phyloP scores from a whole-genome alignment of 2,888 invertebrate species.

The Eupithecia vulgata region DNA sequence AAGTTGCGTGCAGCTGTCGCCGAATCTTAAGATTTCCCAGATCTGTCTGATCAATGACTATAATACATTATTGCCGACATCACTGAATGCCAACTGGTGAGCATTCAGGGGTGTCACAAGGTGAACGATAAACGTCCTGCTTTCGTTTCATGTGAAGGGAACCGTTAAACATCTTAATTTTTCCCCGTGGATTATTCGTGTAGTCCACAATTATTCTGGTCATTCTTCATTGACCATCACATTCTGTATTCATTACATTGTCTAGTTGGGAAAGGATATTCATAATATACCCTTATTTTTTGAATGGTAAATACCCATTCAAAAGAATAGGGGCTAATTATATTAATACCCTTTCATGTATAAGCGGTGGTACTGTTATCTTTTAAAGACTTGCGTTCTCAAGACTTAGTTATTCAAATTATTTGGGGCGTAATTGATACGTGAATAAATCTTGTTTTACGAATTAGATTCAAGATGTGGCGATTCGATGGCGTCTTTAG shows the following conservation, averaged over 20 bases:
- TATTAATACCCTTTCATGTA: background rate
- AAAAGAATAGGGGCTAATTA: too few relatives aligned
- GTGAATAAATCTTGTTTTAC: background rate
- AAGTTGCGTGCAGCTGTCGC: too few relatives aligned
- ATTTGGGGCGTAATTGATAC: background rate
- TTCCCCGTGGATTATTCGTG: background rate
- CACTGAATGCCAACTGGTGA: background rate
- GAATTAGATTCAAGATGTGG: background rate
- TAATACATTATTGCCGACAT: constrained; percentile 18
- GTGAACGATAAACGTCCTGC: background rate
- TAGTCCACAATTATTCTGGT: background rate
- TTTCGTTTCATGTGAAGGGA: background rate
- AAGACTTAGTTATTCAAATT: background rate
- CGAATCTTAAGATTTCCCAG: constrained; percentile 29
- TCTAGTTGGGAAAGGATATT: background rate
- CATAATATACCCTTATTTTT: background rate
- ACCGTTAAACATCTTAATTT: background rate
- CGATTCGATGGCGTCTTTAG: background rate
- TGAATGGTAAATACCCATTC: background rate
- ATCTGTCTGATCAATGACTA: constrained; percentile 23
- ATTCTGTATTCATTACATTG: background rate
- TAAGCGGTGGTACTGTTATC: background rate
- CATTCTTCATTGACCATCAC: background rate
- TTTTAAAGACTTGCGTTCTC: background rate
- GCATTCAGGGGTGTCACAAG: too few relatives aligned